Conservation (phyloP, 2,888 invertebrate species). For the Belgica antarctica region DNA sequence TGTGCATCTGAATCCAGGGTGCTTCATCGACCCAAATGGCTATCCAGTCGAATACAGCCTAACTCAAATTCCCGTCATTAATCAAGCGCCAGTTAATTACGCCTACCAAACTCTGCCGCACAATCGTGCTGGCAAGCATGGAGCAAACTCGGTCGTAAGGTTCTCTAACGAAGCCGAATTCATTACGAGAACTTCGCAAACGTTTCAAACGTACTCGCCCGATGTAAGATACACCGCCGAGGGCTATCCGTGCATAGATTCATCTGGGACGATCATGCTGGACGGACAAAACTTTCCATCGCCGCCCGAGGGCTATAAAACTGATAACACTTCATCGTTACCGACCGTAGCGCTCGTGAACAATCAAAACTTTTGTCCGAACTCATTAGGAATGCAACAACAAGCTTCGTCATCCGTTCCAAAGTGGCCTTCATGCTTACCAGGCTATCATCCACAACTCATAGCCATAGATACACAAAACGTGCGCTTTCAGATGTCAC, state of each 20-base stretch:
- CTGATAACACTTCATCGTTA: constrained; percentile 56
- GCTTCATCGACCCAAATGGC: constrained; percentile 74
- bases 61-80: constrained; percentile 55
- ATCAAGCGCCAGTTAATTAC: constrained; percentile 53
- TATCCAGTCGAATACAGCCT: constrained; percentile 75
- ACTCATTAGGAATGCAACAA: constrained; percentile 46
- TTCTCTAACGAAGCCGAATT: constrained; percentile 67
- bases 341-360: constrained; percentile 48
- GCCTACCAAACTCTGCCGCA: constrained; percentile 74
- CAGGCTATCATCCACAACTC: constrained; percentile 54
- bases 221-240: constrained; percentile 72
- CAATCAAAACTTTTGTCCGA: constrained; percentile 47
- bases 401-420: constrained; percentile 46
- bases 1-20: constrained; percentile 72
- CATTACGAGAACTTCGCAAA: constrained; percentile 57
- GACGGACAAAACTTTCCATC: constrained; percentile 62
- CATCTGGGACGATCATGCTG: constrained; percentile 53
- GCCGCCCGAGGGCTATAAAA: constrained; percentile 69
- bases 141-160: constrained; percentile 59
- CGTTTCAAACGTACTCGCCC: constrained; percentile 58
- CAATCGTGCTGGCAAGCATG: constrained; percentile 61
- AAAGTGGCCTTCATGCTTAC: constrained; percentile 59
- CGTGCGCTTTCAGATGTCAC: constrained; percentile 34
- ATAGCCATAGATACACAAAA: constrained; percentile 47
- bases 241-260: constrained; percentile 67